phyloP scores from a whole-genome alignment of 1,140 invertebrate genomes.

The Ptiloglossa arizonensis region DNA sequence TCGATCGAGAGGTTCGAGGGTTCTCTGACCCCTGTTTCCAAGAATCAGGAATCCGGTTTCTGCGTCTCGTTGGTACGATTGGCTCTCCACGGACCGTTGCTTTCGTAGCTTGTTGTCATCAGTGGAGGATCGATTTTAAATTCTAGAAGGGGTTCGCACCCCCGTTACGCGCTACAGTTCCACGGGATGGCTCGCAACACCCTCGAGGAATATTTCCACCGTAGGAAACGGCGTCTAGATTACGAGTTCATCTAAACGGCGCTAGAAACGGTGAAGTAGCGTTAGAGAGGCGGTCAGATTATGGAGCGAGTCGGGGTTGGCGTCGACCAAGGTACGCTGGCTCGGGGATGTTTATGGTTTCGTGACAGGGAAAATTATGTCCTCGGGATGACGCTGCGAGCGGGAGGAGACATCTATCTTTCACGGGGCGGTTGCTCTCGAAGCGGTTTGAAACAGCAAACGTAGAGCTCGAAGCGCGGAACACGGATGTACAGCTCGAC shows the following conservation, averaged over 20 bases:
- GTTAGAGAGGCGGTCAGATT: constrained; percentile 73
- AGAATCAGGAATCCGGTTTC: background rate
- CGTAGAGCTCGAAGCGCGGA: background rate
- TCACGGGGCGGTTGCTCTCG: background rate
- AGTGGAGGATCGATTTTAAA: constrained; percentile 69
- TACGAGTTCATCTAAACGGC: constrained; percentile 81
- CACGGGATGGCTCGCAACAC: constrained; percentile 53
- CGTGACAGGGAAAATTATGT: constrained; percentile 77
- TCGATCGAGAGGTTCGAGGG: too few relatives aligned
- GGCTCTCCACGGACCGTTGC: background rate
- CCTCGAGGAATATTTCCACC: constrained; percentile 77
- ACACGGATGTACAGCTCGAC: too few relatives aligned
- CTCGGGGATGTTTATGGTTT: constrained; percentile 76
- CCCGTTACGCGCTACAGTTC: constrained; percentile 31
- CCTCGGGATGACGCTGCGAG: constrained; percentile 58
- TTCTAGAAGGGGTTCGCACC: constrained; percentile 64
- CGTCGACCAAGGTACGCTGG: constrained; percentile 37
- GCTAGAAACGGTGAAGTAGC: constrained; percentile 72
- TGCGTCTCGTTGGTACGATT: background rate
- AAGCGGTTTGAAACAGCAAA: background rate
- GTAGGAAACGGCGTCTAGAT: constrained; percentile 77
- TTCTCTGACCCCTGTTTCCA: background rate
- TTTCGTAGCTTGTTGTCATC: constrained; percentile 33
- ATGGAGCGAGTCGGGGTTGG: constrained; percentile 64
- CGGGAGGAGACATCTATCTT: constrained; percentile 35